These are phyloP conservation scores for Drosophila aldrichi DNA, from an alignment of 2,888 invertebrate species.

Conservation along the genomic window DNA sequence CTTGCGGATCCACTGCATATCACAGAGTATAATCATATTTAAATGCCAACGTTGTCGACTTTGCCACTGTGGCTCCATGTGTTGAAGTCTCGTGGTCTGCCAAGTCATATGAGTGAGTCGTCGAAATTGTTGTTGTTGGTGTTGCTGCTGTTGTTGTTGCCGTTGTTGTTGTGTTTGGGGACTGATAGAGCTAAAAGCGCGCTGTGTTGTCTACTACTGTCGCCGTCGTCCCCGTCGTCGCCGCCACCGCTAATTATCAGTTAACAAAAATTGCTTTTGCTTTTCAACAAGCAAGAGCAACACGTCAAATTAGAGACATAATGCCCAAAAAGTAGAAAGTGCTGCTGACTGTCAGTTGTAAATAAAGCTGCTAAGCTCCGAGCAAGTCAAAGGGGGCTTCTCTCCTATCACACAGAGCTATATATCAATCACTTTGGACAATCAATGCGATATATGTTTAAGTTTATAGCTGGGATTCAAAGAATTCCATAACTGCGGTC, in stretches of 20 bases:
- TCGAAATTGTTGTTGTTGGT: slow-evolving; percentile 14
- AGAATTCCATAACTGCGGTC: slow-evolving; percentile 8
- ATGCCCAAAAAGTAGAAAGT: slow-evolving; percentile 54
- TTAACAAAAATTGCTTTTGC: slow-evolving; percentile 70
- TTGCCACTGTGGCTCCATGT: slow-evolving; percentile 65
- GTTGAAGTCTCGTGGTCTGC: slow-evolving; percentile 77
- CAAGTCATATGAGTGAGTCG: slow-evolving; percentile 78
- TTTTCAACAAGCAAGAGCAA: slow-evolving; percentile 48
- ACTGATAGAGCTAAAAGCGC: slow-evolving; percentile 54
- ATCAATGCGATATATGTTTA: slow-evolving; percentile 30
- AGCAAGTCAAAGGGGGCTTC: slow-evolving; percentile 41
- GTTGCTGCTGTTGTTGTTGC: slow-evolving; percentile 23
- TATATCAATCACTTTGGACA: slow-evolving; percentile 49
- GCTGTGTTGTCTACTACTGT: slow-evolving; percentile 46
- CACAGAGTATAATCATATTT: slow-evolving; percentile 64
- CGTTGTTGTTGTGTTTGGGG: slow-evolving; percentile 13
- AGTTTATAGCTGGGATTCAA: slow-evolving; percentile 18
- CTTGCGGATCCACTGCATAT: not conserved
- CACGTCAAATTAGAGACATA: slow-evolving; percentile 52
- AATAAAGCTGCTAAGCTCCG: slow-evolving; percentile 48
- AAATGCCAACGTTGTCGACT: slow-evolving; percentile 60
- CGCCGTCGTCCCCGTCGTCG: slow-evolving; percentile 35
- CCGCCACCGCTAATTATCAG: slow-evolving; percentile 65
- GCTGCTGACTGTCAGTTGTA: slow-evolving; percentile 44
- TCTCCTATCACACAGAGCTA: slow-evolving; percentile 20